Percentiles rank a stretch among this genome's conserved stretches.
Conservation (phyloP, 2,797 vertebrate species). For the Pipistrellus pygmaeus region DNA sequence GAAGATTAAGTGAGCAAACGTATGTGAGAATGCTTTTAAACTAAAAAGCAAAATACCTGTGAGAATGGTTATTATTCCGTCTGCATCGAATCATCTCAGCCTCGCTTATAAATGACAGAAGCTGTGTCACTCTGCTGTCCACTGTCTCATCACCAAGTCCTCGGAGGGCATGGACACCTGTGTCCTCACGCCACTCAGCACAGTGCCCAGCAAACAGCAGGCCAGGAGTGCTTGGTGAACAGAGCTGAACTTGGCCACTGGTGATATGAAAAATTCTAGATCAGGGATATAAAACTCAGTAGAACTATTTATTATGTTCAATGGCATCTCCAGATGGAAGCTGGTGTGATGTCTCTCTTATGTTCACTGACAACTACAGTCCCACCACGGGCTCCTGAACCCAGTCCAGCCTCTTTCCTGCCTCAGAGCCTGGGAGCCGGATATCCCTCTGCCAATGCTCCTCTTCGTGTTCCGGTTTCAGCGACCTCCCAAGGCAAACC, state of each 20-base stretch:
- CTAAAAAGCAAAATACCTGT: neutral
- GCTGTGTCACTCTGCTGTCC: neutral
- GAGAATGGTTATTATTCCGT: neutral
- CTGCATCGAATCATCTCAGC: neutral
- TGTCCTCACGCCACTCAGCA: neutral
- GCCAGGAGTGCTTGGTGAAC: neutral
- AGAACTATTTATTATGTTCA: neutral
- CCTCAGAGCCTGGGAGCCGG: neutral
- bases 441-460: neutral
- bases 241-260: neutral
- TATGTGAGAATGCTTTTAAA: neutral
- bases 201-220: neutral
- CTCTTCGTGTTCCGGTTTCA: neutral
- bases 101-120: neutral
- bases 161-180: neutral
- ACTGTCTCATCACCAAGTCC: neutral
- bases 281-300: neutral
- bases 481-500: neutral
- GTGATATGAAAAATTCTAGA: neutral
- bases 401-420: neutral
- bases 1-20: slow-evolving; percentile 30
- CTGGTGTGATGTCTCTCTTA: neutral
- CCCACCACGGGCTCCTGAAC: neutral
- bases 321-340: neutral
- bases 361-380: neutral